These are phyloP conservation scores for Sesia bembeciformis DNA, from an alignment of 2,888 invertebrate species.

Conservation along the genomic window DNA sequence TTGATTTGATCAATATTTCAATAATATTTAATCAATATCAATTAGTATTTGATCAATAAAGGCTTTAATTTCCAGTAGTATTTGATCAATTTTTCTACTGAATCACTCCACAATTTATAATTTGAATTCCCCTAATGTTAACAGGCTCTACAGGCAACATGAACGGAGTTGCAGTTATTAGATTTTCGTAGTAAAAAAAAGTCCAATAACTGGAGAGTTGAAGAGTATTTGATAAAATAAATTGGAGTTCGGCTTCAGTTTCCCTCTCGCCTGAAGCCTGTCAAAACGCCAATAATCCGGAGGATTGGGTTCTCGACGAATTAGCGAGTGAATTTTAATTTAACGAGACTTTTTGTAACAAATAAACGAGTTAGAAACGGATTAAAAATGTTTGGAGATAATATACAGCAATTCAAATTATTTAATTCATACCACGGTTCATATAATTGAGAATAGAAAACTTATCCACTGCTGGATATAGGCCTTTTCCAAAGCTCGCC, in stretches of 20 bases:
- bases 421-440: too few species aligned
- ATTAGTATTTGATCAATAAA: too few species aligned
- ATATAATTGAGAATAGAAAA: too few species aligned
- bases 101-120: background rate
- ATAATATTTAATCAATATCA: too few species aligned
- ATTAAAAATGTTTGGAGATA: background rate
- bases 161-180: background rate
- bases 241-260: background rate
- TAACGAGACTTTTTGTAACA: background rate
- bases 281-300: conserved; percentile 31
- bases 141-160: background rate
- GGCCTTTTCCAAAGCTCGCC: too few species aligned
- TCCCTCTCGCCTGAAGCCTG: conserved; percentile 14
- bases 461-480: too few species aligned
- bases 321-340: conserved; percentile 9
- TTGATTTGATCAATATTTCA: too few species aligned
- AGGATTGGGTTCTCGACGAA: conserved; percentile 16
- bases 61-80: too few species aligned
- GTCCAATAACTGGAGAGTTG: background rate
- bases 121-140: background rate
- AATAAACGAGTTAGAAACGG: background rate
- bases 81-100: too few species aligned
- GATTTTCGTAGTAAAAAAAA: background rate
- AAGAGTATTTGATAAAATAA: background rate
- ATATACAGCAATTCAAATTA: too few species aligned